Evolutionary conservation across 2,113 vertebrate genomes (phyloP).

Genomic region (Ramphastos sulfuratus): DNA sequence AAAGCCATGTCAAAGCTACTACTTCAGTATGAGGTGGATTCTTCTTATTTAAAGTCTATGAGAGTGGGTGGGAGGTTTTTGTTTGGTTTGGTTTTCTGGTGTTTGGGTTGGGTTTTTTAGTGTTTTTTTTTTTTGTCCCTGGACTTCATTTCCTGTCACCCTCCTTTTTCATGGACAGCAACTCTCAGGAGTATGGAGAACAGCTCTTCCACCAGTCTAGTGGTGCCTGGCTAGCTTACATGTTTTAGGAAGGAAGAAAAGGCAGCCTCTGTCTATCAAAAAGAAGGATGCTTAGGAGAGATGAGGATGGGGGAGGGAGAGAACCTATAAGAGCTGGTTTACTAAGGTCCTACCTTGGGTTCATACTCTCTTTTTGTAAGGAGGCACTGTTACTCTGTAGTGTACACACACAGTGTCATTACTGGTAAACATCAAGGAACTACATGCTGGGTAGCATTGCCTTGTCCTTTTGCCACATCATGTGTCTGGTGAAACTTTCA

Average conservation of each 20-base stretch:
- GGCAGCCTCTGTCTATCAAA: background rate
- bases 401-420: accelerated
- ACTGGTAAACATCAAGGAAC: background rate
- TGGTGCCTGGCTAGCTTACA: background rate
- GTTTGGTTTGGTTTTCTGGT: background rate
- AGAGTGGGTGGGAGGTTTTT: too few species aligned
- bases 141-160: background rate
- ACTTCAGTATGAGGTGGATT: background rate
- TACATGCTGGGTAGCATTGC: background rate
- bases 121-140: background rate
- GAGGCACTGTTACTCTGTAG: background rate
- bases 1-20: background rate
- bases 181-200: background rate
- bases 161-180: background rate
- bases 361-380: background rate
- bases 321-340: background rate
- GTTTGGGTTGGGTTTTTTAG: too few species aligned
- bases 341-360: background rate
- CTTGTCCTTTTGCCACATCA: accelerated
- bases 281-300: background rate
- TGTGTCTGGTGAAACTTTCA: background rate
- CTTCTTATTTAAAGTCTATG: background rate
- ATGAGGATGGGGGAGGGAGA: background rate
- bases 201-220: background rate
- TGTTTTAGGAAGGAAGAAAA: background rate